Conservation (phyloP, 2,113 vertebrate species). For the Lasiurus cinereus region DNA sequence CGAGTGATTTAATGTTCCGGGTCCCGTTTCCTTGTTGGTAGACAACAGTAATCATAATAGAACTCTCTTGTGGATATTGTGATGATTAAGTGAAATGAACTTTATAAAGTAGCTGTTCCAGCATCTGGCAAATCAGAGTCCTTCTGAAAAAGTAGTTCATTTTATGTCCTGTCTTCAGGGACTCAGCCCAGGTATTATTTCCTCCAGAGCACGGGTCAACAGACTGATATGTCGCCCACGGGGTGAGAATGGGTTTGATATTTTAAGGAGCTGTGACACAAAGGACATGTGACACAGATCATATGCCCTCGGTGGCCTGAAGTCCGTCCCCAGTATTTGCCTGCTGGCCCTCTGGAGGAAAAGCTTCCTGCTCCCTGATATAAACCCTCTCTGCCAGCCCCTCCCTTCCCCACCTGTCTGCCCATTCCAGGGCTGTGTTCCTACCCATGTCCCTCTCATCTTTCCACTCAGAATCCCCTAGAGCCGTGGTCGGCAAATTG, state of each 20-base stretch:
- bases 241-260: neutral
- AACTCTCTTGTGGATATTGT: neutral
- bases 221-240: neutral
- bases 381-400: neutral
- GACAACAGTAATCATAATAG: neutral
- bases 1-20: neutral
- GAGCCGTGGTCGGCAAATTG: too few species aligned
- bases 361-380: neutral
- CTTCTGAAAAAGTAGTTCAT: conserved; percentile 3
- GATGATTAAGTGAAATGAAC: neutral
- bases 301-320: neutral
- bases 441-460: accelerated
- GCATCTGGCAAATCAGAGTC: neutral
- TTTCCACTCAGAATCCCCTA: neutral
- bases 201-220: neutral
- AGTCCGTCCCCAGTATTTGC: neutral
- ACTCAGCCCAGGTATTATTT: neutral
- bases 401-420: accelerated
- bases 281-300: neutral
- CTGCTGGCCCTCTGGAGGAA: neutral
- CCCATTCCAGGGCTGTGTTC: neutral
- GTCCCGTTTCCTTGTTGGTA: neutral
- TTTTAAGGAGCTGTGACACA: too few species aligned
- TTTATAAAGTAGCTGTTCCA: neutral
- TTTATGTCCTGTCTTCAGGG: neutral